Base-by-base conservation (phyloP, 2,797 vertebrate species). In the Mergus octosetaceus region DNA sequence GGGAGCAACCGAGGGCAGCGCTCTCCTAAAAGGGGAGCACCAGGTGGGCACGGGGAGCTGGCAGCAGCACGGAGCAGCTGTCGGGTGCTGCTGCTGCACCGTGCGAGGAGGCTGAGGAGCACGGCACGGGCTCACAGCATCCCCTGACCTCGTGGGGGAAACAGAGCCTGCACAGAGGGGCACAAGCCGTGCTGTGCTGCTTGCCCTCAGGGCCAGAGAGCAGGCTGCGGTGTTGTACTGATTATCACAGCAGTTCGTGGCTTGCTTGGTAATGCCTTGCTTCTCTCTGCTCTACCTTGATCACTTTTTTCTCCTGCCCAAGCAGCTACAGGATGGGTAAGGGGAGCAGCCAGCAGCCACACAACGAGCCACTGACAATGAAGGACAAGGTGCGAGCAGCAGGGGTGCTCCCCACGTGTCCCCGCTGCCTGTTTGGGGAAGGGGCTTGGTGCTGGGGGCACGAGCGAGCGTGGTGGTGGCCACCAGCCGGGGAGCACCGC, bases 271-370 rank as follows among this genome's bases (percentile, higher is more conserved):
- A 64, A 49, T 11, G 0, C 43, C 27, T 43, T 28, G 22, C 39
- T 56, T 51, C 51, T n/a, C 86, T 27, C 75, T 11, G 17, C 83
- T 54, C n/a, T 41, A 0, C 71, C 71, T 47, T 8, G 9, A 6
- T 34, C 30, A 0, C 45, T 49, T 14, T 15, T 47, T 28, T 38
- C 53, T 19, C 3, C 4, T 1, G 0, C 12, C 0, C 1, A n/a
- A 36, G 51, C 17, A 1, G 1, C 62, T 34, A 39, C 34, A 2
- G 3, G 5, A 5, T 9, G 65, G 49, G 64, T 24, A 8, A 32
- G 32, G 21, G n/a, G 13, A 68, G 32, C 66, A 22, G 16, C 11
- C 43, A 47, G 32, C 39, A 4, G 12, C 20, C 41, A 43, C 39
- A 1, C 41, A 16, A 8, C 13, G 62, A 30, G 41, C 39, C 5